Evolutionary conservation across 2,888 invertebrate species (phyloP).

Genomic region (Alviniconcha strummeri): DNA sequence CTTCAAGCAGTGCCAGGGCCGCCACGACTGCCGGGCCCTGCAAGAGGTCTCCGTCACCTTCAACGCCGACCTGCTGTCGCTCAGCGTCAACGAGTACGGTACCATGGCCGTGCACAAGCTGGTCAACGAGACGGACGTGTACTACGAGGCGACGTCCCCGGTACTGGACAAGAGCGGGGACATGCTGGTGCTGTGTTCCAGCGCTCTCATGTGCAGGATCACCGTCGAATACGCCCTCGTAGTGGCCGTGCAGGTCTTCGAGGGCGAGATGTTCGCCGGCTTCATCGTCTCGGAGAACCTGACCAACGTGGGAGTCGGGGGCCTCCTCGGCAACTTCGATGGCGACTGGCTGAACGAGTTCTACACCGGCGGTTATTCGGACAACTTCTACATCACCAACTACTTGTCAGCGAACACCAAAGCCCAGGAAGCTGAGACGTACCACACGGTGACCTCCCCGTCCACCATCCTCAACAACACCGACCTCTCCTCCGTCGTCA

Average conservation of each 20-base stretch:
- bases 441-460: background rate
- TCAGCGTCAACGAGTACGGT: slow-evolving; percentile 5
- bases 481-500: background rate
- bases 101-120: background rate
- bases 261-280: slow-evolving; percentile 17
- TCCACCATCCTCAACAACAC: slow-evolving; percentile 17
- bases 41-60: slow-evolving; percentile 23
- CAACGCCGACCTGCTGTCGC: slow-evolving; percentile 7
- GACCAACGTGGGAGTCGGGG: slow-evolving; percentile 20
- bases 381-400: slow-evolving; percentile 3
- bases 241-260: slow-evolving; percentile 16
- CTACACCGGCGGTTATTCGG: background rate
- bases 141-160: background rate
- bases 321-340: slow-evolving; percentile 32
- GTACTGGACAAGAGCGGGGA: background rate
- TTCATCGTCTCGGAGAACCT: slow-evolving; percentile 22
- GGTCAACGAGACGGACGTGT: background rate
- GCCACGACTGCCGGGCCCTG: slow-evolving; percentile 29
- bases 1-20: slow-evolving; percentile 27
- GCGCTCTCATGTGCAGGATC: background rate
- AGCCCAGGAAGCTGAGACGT: background rate
- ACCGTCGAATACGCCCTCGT: slow-evolving; percentile 10
- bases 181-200: background rate
- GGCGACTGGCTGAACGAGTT: slow-evolving; percentile 33
- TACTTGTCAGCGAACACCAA: background rate